Conservation (phyloP, 2,888 invertebrate genomes). For the Cybosia mesomella region DNA sequence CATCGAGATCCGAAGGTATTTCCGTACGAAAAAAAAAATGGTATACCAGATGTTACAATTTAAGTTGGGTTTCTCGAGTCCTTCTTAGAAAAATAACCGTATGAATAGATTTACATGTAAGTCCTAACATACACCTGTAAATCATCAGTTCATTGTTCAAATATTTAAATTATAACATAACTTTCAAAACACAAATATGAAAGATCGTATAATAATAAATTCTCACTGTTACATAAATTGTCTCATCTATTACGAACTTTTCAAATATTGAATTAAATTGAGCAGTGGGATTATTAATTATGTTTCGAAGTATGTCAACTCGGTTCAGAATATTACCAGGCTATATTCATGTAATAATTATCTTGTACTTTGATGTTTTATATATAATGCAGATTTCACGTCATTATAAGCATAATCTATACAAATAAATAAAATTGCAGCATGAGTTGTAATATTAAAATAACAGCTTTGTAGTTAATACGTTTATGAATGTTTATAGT, state of each 20-base stretch:
- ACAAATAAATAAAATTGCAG: neutral
- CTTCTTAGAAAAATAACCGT: no score
- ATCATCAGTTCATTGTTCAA: neutral
- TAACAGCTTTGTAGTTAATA: neutral
- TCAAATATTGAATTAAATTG: constrained; percentile 6
- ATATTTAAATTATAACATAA: neutral
- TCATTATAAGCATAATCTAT: neutral
- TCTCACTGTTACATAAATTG: constrained; percentile 2
- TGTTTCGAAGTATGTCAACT: constrained; percentile 12
- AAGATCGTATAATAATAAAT: constrained; percentile 1
- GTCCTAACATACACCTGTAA: no score
- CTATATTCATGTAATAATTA: neutral
- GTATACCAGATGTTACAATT: no score
- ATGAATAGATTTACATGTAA: no score
- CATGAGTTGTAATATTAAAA: neutral
- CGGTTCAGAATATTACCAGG: constrained; percentile 5
- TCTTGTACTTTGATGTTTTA: neutral
- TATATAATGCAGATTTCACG: neutral
- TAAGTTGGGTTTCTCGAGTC: no score
- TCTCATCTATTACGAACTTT: constrained; percentile 3
- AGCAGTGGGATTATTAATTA: constrained; percentile 5
- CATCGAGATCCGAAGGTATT: no score
- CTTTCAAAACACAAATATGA: neutral
- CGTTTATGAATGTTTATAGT: no score
- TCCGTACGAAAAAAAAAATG: no score